A percentile compares a stretch with the other conserved stretches of the same genome.
phyloP scores from a whole-genome alignment of 1,140 invertebrate species.

The Paralvinella palmiformis region DNA sequence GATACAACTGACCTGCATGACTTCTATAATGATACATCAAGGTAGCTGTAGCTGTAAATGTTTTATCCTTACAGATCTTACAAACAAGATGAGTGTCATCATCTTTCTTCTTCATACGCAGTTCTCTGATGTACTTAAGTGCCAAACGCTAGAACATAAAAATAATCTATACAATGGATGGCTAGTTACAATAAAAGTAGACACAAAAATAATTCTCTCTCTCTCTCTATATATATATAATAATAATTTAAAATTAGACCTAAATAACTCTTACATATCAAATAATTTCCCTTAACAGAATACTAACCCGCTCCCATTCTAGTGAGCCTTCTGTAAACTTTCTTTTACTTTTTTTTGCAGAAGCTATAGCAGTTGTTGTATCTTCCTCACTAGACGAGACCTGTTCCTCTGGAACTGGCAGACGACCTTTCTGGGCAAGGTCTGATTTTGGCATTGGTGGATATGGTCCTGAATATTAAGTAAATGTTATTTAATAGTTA shows the following conservation, averaged over 20 bases:
- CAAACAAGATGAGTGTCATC: constrained; percentile 54
- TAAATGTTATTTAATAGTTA: too few relatives aligned
- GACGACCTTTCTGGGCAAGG: constrained; percentile 31
- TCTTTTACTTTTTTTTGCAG: too few relatives aligned
- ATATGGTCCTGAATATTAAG: constrained; percentile 41
- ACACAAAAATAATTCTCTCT: too few relatives aligned
- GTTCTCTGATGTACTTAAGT: constrained; percentile 46
- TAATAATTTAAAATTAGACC: too few relatives aligned
- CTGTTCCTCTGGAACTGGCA: constrained; percentile 31
- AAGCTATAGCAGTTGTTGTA: neutral
- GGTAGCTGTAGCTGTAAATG: constrained; percentile 62
- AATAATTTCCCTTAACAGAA: too few relatives aligned
- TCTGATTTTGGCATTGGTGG: constrained; percentile 44
- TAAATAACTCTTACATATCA: too few relatives aligned
- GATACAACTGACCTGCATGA: constrained; percentile 54
- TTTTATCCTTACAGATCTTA: constrained; percentile 60
- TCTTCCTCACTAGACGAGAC: constrained; percentile 22
- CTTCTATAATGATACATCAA: constrained; percentile 63
- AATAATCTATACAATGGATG: too few relatives aligned
- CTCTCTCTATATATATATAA: too few relatives aligned
- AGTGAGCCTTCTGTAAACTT: too few relatives aligned
- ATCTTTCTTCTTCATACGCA: constrained; percentile 40
- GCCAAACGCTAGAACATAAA: constrained; percentile 39
- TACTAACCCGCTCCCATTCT: too few relatives aligned
- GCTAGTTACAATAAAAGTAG: too few relatives aligned